Evolutionary conservation across 2,888 invertebrate species (phyloP).

Genomic region (Germaria angustata): DNA sequence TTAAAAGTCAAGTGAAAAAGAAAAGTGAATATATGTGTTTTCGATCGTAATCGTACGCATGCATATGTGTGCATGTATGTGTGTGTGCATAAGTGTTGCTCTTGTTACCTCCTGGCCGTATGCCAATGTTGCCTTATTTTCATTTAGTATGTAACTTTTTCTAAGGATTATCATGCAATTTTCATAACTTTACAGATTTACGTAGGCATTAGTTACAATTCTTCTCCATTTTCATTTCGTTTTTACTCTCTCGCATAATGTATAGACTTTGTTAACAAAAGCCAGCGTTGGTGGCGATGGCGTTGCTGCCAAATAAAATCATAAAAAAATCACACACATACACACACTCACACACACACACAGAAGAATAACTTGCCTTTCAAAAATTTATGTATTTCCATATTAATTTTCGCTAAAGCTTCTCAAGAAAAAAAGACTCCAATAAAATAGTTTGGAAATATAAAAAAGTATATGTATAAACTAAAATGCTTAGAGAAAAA

Average conservation of each 20-base stretch:
- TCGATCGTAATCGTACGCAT: background rate
- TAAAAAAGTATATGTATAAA: constrained; percentile 23
- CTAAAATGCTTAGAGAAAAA: constrained; percentile 22
- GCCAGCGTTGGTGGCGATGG: background rate
- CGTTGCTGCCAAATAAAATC: background rate
- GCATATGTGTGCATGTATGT: background rate
- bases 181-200: constrained; percentile 66
- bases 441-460: constrained; percentile 45
- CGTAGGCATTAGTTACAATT: constrained; percentile 62
- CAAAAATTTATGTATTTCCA: constrained; percentile 41
- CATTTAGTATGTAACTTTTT: constrained; percentile 38
- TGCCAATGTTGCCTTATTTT: constrained; percentile 48
- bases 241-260: constrained; percentile 31
- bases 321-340: no score
- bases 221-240: constrained; percentile 26
- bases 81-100: constrained; percentile 29
- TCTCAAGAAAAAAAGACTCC: constrained; percentile 25
- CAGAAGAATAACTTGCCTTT: background rate
- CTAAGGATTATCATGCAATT: constrained; percentile 66
- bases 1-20: background rate
- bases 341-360: no score
- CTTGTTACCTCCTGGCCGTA: constrained; percentile 59
- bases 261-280: constrained; percentile 23
- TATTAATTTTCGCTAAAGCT: constrained; percentile 65
- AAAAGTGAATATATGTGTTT: background rate